Conservation (phyloP, 2,113 vertebrate genomes). For the Nothoprocta pentlandii region DNA sequence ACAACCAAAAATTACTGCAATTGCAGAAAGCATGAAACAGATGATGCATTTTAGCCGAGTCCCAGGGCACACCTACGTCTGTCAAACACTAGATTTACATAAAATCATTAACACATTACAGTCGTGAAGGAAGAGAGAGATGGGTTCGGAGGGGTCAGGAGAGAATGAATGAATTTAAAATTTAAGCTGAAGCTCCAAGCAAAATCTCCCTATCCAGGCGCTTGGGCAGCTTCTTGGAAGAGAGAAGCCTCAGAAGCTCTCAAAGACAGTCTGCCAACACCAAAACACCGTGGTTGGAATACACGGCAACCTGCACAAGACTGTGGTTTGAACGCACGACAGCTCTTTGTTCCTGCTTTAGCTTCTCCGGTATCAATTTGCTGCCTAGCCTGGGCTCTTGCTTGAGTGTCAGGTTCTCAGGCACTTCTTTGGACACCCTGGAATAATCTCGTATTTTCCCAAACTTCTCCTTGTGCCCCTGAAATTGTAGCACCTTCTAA, state of each 20-base stretch:
- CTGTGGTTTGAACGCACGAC: background rate
- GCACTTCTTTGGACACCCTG: background rate
- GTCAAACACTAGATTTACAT: conserved; percentile 63
- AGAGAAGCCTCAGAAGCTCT: background rate
- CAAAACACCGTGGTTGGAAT: background rate
- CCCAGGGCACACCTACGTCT: conserved; percentile 36
- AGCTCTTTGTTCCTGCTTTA: background rate
- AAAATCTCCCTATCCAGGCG: background rate
- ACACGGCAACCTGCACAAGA: background rate
- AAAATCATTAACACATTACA: conserved; percentile 73
- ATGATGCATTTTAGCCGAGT: conserved; percentile 61
- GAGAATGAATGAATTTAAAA: conserved; percentile 29
- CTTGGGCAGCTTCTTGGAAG: accelerated
- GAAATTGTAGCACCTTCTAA: background rate
- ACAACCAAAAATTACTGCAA: conserved; percentile 3
- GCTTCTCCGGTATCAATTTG: background rate
- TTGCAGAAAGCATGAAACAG: conserved; percentile 31
- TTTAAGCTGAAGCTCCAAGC: background rate
- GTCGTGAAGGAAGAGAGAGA: background rate
- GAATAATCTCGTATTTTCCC: background rate
- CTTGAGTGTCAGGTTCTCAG: background rate
- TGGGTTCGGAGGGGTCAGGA: background rate
- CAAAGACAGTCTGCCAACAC: background rate
- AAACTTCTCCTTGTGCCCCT: background rate
- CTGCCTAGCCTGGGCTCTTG: background rate